A percentile compares a stretch with the other conserved stretches of the same genome.
phyloP scores from a whole-genome alignment of 1,140 invertebrate genomes.

The Ips nitidus region DNA sequence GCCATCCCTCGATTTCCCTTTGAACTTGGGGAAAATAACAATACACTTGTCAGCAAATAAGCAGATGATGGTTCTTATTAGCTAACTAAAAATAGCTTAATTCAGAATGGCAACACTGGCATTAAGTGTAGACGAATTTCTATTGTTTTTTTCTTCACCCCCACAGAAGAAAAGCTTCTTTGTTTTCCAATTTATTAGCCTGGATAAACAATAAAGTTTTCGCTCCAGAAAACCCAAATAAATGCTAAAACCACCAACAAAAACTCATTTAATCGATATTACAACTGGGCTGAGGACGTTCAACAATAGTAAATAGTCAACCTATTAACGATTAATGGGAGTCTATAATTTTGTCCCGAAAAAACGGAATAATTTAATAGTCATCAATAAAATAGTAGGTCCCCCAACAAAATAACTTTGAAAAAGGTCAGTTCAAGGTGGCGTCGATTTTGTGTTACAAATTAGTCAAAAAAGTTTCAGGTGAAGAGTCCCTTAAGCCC shows the following conservation, averaged over 20 bases:
- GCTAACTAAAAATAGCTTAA: background rate
- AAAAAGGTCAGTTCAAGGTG: conserved; percentile 25
- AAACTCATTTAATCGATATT: too few species aligned
- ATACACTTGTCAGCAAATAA: conserved; percentile 25
- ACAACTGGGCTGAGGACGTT: too few species aligned
- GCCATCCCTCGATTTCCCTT: conserved; percentile 17
- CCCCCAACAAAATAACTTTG: background rate
- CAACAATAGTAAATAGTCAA: background rate
- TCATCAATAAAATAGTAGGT: background rate
- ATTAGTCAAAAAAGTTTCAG: background rate
- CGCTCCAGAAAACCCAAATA: too few species aligned
- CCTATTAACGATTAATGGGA: background rate
- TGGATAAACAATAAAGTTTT: too few species aligned
- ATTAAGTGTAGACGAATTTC: too few species aligned
- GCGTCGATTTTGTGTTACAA: conserved; percentile 5
- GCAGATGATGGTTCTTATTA: background rate
- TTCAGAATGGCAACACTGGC: too few species aligned
- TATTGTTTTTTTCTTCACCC: too few species aligned
- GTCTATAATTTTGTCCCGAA: background rate
- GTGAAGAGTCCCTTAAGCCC: too few species aligned
- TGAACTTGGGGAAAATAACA: conserved; percentile 25
- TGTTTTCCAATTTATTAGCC: too few species aligned
- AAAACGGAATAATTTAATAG: conserved; percentile 3
- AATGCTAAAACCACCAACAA: too few species aligned
- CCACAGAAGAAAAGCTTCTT: too few species aligned